Conservation (phyloP, 30 jellyfish, hydroid and myxozoan genomes). For the Hydra vulgaris region DNA sequence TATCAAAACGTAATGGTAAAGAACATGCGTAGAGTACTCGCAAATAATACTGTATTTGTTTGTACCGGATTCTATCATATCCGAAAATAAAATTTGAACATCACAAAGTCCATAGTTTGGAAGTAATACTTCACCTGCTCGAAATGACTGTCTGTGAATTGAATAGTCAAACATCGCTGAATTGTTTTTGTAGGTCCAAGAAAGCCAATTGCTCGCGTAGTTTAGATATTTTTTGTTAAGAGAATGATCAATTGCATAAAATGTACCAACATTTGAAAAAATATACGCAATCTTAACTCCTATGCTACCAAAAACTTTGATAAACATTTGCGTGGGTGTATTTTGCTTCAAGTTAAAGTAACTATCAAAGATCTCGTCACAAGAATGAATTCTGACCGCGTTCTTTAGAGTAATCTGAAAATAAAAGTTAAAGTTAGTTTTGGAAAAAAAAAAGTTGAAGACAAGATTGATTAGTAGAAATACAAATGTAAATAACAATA, state of each 20-base stretch:
- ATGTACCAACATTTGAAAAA: constrained; percentile 3
- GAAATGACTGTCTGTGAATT: not conserved
- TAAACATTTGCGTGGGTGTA: not conserved
- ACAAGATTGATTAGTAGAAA: too few relatives aligned
- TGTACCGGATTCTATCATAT: not conserved
- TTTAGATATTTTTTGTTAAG: constrained; percentile 4
- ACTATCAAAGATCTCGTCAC: constrained; percentile 24
- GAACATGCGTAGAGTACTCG: constrained; percentile 5
- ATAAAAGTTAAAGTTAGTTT: too few relatives aligned
- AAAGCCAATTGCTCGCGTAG: constrained; percentile 2
- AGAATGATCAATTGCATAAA: not conserved
- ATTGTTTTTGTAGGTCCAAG: constrained; percentile 5
- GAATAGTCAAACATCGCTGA: constrained; percentile 9
- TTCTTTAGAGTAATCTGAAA: constrained; percentile 9
- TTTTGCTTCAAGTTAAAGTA: constrained; percentile 17
- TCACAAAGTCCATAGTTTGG: constrained; percentile 17
- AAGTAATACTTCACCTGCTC: constrained; percentile 5
- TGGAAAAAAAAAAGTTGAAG: too few relatives aligned
- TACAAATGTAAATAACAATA: too few relatives aligned
- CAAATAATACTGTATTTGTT: constrained; percentile 16
- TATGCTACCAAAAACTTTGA: constrained; percentile 7
- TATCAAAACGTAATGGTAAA: constrained; percentile 16
- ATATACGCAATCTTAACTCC: constrained; percentile 3
- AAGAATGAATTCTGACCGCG: constrained; percentile 32
- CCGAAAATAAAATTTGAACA: not conserved